Evolutionary conservation across 2,113 vertebrate genomes (phyloP), one percentile per base, ranked within the genome.

Genomic region (Phrynosoma blainvillii): DNA sequence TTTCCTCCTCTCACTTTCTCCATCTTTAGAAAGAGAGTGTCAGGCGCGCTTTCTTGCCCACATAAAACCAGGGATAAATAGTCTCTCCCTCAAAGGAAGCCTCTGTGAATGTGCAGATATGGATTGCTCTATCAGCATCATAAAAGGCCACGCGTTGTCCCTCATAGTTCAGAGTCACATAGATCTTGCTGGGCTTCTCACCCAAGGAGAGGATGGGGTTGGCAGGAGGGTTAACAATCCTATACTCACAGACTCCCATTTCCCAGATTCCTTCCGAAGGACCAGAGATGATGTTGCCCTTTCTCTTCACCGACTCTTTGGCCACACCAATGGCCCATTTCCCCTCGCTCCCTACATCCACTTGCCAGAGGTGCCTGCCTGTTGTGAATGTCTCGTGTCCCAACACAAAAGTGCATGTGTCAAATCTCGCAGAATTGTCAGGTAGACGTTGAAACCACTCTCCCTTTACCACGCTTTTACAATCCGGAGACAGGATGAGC

Each of bases 21-120:
- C 21, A 16, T 40, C 8, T 3, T 42, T 6, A 84, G 1, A 11
- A 7, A 25, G 11, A 27, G 12, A 84, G 2, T 23, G 1, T 27
- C 70, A 84, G 21, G n/a, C 25, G 1, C 5, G 3, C 71, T 9
- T 27, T 14, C 1, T 25, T 2, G 1, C 0, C 1, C 32, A 36
- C 52, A 10, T 12, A 74, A 84, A 84, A 84, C 12, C 25, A 75
- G 18, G 83, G 83, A 1, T 27, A 21, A 40, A 62, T 2, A 23
- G 2, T 16, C 2, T 84, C 82, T 40, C 7, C 12, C 11, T 5
- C 2, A 32, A 75, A 75, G 11, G 52, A 84, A 11, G 52, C 52
- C 21, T 1, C 54, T 1, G 83, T 16, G n/a, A 62, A 75, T 2
- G 5, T 2, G 1, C 14, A 36, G 5, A 84, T 52, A 8, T 40